Conservation (phyloP, 2,797 vertebrate species). For the Amazona finschi region DNA sequence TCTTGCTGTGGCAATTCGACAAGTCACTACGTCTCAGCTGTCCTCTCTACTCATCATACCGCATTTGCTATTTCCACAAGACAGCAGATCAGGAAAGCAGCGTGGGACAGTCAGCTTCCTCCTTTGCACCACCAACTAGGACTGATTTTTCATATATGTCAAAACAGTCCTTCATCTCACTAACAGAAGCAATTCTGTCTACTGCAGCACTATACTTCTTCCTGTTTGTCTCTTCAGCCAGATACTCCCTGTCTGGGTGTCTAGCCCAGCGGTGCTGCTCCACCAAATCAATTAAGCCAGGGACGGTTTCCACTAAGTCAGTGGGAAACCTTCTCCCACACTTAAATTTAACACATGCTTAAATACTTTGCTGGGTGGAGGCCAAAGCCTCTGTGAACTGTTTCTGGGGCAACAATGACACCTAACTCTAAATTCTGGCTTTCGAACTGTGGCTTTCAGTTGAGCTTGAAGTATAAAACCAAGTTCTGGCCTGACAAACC, state of each 20-base stretch:
- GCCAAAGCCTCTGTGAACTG: background rate
- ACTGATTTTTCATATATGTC: background rate
- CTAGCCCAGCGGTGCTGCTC: background rate
- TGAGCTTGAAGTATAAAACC: background rate
- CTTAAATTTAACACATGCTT: background rate
- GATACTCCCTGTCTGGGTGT: background rate
- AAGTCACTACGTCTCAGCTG: background rate
- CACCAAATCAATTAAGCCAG: background rate
- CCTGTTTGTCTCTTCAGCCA: background rate
- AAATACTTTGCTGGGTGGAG: background rate
- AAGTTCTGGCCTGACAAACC: background rate
- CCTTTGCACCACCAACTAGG: background rate
- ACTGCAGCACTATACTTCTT: background rate
- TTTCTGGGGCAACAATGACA: background rate
- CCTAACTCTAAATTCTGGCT: background rate
- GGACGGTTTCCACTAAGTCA: background rate
- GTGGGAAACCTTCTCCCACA: background rate
- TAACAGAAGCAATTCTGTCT: background rate
- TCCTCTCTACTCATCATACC: background rate
- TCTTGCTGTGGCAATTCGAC: background rate
- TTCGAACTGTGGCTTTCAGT: background rate
- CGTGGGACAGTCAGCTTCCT: background rate
- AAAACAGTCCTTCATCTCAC: background rate
- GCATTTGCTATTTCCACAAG: background rate
- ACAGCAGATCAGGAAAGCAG: background rate